A percentile compares a stretch with the other conserved stretches of the same genome.
Conservation (phyloP, 2,888 invertebrate genomes). For the Odontocolon sp. region DNA sequence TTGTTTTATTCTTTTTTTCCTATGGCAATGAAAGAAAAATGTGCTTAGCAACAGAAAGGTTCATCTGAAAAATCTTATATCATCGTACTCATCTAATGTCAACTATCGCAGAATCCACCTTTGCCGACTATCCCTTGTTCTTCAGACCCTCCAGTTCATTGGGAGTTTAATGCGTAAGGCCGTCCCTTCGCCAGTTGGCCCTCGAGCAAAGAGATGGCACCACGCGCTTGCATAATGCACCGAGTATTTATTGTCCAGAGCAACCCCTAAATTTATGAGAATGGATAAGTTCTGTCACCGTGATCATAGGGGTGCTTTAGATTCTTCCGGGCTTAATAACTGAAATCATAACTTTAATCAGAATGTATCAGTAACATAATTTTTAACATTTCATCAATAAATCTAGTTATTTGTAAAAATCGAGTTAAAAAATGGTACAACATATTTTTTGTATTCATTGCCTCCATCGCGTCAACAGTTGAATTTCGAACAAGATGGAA, state of each 20-base stretch:
- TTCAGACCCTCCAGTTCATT: slow-evolving; percentile 21
- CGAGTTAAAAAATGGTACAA: neutral
- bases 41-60: neutral
- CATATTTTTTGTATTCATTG: neutral
- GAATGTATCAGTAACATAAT: no score
- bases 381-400: no score
- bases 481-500: neutral
- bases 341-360: no score
- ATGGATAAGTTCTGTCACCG: slow-evolving; percentile 63
- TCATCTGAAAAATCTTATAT: neutral
- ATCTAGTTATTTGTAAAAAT: no score
- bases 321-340: neutral
- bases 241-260: slow-evolving; percentile 72
- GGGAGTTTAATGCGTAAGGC: slow-evolving; percentile 52
- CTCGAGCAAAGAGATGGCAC: slow-evolving; percentile 69
- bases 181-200: slow-evolving; percentile 57
- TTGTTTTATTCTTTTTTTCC: neutral
- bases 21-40: neutral
- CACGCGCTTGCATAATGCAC: slow-evolving; percentile 69
- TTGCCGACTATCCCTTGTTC: slow-evolving; percentile 58
- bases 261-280: slow-evolving; percentile 37
- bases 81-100: neutral
- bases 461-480: neutral
- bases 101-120: slow-evolving; percentile 43
- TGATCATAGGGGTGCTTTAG: slow-evolving; percentile 59